Conservation (phyloP, 2,888 invertebrate species). For the Elysia crispata region DNA sequence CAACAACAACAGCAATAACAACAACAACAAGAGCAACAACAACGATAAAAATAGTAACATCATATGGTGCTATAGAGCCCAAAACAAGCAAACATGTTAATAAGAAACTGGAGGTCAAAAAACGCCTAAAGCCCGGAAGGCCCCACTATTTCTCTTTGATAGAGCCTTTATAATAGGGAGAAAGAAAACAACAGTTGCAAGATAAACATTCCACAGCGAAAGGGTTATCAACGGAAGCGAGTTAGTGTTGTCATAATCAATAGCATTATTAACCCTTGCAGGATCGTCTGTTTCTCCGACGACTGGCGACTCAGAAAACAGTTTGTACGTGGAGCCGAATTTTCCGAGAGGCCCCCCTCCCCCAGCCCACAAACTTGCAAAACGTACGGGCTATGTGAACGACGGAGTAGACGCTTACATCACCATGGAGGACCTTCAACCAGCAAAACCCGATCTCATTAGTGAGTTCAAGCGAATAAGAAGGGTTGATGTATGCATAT, state of each 20-base stretch:
- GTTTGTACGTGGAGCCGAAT: conserved; percentile 12
- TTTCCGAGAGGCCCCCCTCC: background rate
- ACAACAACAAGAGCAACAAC: background rate
- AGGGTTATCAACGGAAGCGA: too few species aligned
- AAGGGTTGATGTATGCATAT: too few species aligned
- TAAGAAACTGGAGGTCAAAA: too few species aligned
- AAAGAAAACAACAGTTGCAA: background rate
- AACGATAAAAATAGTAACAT: background rate
- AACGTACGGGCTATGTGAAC: conserved; percentile 20
- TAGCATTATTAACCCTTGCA: too few species aligned
- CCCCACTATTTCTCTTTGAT: background rate
- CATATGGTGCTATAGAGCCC: too few species aligned
- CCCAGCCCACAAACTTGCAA: conserved; percentile 14
- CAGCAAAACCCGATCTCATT: background rate
- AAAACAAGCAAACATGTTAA: too few species aligned
- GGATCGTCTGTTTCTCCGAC: too few species aligned
- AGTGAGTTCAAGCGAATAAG: conserved; percentile 11
- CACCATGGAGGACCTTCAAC: conserved; percentile 19
- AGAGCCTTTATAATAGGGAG: background rate
- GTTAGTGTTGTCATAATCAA: too few species aligned
- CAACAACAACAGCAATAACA: conserved; percentile 6
- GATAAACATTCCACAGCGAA: too few species aligned
- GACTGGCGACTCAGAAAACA: too few species aligned
- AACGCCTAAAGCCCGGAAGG: too few species aligned
- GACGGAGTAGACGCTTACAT: background rate